Evolutionary conservation across 2,888 invertebrate genomes (phyloP).

Genomic region (Mythimna albipuncta): DNA sequence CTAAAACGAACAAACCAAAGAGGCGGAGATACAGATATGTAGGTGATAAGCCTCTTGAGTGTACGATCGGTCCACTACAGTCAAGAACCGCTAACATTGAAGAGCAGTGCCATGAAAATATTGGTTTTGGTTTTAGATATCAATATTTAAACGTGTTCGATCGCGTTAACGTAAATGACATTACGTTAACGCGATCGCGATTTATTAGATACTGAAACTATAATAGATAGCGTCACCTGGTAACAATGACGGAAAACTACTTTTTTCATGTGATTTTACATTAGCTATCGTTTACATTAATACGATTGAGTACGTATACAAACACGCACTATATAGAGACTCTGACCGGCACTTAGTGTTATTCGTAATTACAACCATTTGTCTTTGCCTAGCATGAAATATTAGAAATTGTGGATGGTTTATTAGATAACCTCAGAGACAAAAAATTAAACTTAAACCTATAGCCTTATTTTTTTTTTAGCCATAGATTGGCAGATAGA

Average conservation of each 20-base stretch:
- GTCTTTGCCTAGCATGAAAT: not conserved
- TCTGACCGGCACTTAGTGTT: not conserved
- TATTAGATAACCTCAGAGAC: no score
- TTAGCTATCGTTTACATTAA: not conserved
- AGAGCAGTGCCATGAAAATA: not conserved
- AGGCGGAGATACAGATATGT: not conserved
- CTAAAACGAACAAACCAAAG: not conserved
- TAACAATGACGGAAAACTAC: not conserved
- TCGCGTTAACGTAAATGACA: no score
- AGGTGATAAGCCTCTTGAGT: no score
- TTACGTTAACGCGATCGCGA: no score
- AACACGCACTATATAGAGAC: not conserved
- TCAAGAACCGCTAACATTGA: not conserved
- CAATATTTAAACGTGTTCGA: no score
- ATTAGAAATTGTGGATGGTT: no score
- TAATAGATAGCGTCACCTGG: no score
- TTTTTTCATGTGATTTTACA: not conserved
- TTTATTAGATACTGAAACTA: no score
- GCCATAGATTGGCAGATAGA: no score
- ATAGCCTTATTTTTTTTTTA: no score
- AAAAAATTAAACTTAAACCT: no score
- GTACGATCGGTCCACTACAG: not conserved
- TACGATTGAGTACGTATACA: not conserved
- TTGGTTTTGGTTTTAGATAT: not conserved
- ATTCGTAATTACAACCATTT: not conserved